Evolutionary conservation across 2,797 vertebrate genomes (phyloP), one percentile per base, ranked within the genome.

Genomic region (Enteromius mattozi): DNA sequence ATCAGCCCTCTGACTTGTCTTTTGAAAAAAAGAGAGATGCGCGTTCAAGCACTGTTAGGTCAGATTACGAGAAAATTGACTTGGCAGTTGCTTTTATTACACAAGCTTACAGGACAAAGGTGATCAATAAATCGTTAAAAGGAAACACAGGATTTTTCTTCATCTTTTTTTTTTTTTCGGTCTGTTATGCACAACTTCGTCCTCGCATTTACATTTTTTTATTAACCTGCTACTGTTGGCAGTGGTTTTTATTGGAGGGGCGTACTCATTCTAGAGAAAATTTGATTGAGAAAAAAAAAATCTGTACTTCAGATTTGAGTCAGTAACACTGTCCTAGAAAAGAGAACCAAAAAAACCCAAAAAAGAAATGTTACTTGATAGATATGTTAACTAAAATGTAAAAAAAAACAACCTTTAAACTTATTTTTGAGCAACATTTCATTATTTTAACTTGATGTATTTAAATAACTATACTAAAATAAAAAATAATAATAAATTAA

Each of bases 1-100:
- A 69, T 54, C 30, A 21, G n/a, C 33, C 33, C 59, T 76, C 21
- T 40, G 12, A 68, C 76, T 51, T 68, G 45, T 54, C 47, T 24
- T 54, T 2, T 0, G 47, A 27, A 37, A 54, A 63, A 37, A 66
- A 51, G 1, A 16, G 19, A 49, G 30, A 56, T 79, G 77, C 40
- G 2, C 16, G 30, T 74, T 74, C 51, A 45, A 59, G 35, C 69
- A 24, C 45, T 33, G 80, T 82, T 74, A 37, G 27, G 45, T 37
- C 71, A 65, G 71, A 51, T 76, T 82, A 76, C n/a, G 13, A 54
- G 61, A 65, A 76, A 37, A 40, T 42, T 56, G 30, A 66, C 59
- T 40, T 68, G 61, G 61, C 61, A 40, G 42, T 35, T 83, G 61
- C 14, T 65, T 42, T 37, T 76, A 13, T 66, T 75, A 74, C 37